These are phyloP conservation scores for Myiothlypis chrysogaster DNA, from an alignment of 2,797 vertebrate species.

Conservation along the genomic window DNA sequence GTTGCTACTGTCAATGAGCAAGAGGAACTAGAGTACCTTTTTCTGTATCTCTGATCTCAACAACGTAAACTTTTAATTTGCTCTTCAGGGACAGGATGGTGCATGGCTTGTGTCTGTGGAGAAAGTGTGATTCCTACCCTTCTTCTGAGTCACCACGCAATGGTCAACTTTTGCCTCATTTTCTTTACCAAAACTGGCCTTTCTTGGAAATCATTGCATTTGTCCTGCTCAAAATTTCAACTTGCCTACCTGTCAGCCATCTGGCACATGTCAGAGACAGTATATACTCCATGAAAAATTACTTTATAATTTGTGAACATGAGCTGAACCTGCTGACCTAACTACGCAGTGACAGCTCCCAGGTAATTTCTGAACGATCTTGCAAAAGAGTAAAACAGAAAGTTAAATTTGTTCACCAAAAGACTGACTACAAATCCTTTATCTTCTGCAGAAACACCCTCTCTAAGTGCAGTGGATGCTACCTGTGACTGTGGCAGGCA, in stretches of 20 bases:
- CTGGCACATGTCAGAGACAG: not conserved
- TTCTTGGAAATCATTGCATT: not conserved
- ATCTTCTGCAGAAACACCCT: not conserved
- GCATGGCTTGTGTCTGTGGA: not conserved
- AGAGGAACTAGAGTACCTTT: not conserved
- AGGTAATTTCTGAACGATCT: not conserved
- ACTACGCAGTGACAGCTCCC: not conserved
- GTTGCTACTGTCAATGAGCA: not conserved
- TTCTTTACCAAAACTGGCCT: not conserved
- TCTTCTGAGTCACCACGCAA: rapidly evolving
- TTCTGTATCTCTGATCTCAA: not conserved
- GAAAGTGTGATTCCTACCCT: not conserved
- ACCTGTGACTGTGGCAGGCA: not conserved
- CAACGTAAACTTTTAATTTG: not conserved
- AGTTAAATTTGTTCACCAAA: not conserved
- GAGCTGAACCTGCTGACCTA: not conserved
- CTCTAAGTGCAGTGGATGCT: not conserved
- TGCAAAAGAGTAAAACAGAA: not conserved
- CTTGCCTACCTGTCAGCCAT: not conserved
- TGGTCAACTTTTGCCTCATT: not conserved
- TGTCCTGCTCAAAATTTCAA: not conserved
- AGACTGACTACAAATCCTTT: not conserved
- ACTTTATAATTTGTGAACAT: not conserved
- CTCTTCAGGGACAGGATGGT: not conserved
- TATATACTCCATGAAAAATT: not conserved